A percentile compares a stretch with the other conserved stretches of the same genome.
phyloP scores from a whole-genome alignment of 2,888 invertebrate species.

The Lissonota sp. region DNA sequence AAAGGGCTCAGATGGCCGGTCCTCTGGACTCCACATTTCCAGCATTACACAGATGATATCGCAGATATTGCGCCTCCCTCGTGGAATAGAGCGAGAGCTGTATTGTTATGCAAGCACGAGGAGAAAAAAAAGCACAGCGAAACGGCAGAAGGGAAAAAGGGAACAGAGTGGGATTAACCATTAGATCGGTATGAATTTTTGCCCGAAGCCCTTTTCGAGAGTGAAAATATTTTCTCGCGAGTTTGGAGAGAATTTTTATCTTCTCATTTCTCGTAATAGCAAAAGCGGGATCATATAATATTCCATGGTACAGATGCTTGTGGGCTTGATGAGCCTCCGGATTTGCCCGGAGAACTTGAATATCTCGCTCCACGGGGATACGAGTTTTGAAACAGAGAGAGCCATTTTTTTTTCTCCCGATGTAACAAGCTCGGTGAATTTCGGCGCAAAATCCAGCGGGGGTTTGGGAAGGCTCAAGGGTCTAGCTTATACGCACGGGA shows the following conservation, averaged over 20 bases:
- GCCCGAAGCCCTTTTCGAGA: not conserved
- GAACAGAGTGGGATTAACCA: not conserved
- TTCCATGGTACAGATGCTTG: too few relatives aligned
- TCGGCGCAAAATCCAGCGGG: not conserved
- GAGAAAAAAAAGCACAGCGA: slow-evolving; percentile 21
- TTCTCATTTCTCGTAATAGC: too few relatives aligned
- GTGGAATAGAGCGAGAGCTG: slow-evolving; percentile 9
- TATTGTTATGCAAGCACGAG: not conserved
- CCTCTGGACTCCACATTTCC: slow-evolving; percentile 72
- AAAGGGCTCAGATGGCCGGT: slow-evolving; percentile 77
- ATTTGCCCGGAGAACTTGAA: too few relatives aligned
- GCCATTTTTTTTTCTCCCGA: too few relatives aligned
- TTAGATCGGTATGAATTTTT: slow-evolving; percentile 19
- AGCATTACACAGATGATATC: slow-evolving; percentile 75
- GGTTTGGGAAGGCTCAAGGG: slow-evolving; percentile 49
- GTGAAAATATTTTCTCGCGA: not conserved
- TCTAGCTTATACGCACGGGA: slow-evolving; percentile 47
- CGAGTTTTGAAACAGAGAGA: too few relatives aligned
- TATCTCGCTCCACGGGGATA: too few relatives aligned
- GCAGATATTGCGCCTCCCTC: slow-evolving; percentile 68
- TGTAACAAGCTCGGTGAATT: too few relatives aligned
- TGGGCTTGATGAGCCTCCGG: too few relatives aligned
- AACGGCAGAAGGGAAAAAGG: slow-evolving; percentile 1
- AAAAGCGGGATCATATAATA: too few relatives aligned
- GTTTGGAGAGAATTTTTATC: too few relatives aligned